Percentiles rank a stretch among this genome's conserved stretches.
Conservation (phyloP, 2,888 invertebrate genomes). For the Cetonia aurata region DNA sequence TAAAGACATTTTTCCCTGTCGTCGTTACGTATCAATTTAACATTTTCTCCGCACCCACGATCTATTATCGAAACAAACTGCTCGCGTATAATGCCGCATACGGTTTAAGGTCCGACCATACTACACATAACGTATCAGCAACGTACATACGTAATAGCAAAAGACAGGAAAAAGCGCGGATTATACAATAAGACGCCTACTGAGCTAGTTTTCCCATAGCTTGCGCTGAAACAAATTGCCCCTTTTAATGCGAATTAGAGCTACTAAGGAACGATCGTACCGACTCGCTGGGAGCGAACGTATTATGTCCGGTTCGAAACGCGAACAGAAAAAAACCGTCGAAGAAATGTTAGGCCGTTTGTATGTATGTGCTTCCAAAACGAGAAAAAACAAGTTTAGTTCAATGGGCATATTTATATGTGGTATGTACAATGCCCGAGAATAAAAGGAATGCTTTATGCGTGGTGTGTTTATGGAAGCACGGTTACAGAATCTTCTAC, state of each 20-base stretch:
- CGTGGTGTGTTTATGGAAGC: no score
- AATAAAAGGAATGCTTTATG: no score
- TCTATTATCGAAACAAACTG: conserved; percentile 33
- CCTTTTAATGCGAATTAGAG: conserved; percentile 45
- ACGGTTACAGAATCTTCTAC: no score
- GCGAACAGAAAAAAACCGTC: no score
- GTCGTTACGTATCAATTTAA: conserved; percentile 36
- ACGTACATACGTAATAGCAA: conserved; percentile 3
- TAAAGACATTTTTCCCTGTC: conserved; percentile 36
- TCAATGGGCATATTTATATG: no score
- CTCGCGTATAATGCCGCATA: conserved; percentile 27
- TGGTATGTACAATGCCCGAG: no score
- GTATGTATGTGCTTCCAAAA: no score
- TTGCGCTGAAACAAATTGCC: conserved; percentile 43
- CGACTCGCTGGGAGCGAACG: no score
- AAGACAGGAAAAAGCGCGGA: conserved; percentile 15
- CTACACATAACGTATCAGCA: conserved; percentile 15
- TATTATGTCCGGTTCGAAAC: no score
- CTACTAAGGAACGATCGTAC: conserved; percentile 25
- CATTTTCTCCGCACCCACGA: conserved; percentile 23
- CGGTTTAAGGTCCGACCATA: conserved; percentile 22
- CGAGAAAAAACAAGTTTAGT: no score
- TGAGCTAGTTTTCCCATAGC: conserved; percentile 36
- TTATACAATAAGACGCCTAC: conserved; percentile 38
- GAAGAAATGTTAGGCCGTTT: no score